Evolutionary conservation across 2,888 invertebrate species (phyloP).

Genomic region (Nomada ferruginata): DNA sequence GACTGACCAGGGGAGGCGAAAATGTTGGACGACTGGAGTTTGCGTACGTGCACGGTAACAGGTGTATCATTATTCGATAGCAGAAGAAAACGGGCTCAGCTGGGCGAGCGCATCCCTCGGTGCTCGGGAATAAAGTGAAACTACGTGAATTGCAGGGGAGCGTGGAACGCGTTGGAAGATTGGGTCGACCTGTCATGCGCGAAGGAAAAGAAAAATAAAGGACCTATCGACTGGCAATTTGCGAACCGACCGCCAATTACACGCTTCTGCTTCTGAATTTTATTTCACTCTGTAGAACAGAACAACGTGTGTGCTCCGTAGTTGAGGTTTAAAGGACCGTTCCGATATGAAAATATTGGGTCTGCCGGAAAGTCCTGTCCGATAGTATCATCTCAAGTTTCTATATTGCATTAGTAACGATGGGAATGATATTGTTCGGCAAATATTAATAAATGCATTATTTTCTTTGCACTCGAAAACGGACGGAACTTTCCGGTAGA

Average conservation of each 20-base stretch:
- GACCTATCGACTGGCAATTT: conserved; percentile 15
- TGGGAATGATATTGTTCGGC: too few relatives aligned
- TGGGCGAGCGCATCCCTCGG: neutral
- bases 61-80: conserved; percentile 16
- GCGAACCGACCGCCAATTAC: conserved; percentile 30
- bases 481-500: too few relatives aligned
- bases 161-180: conserved; percentile 26
- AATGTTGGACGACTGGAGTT: neutral
- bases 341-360: too few relatives aligned
- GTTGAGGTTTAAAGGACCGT: too few relatives aligned
- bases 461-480: too few relatives aligned
- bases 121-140: conserved; percentile 3
- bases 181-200: neutral
- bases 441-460: too few relatives aligned
- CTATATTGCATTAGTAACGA: too few relatives aligned
- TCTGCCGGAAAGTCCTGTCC: too few relatives aligned
- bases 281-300: neutral
- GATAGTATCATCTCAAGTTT: too few relatives aligned
- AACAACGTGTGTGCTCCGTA: too few relatives aligned
- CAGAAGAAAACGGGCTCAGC: neutral
- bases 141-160: neutral
- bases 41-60: neutral
- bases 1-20: conserved; percentile 5
- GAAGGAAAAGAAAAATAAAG: neutral
- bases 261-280: conserved; percentile 3